Conservation (phyloP, 2,797 vertebrate genomes). For the Psittacula echo region DNA sequence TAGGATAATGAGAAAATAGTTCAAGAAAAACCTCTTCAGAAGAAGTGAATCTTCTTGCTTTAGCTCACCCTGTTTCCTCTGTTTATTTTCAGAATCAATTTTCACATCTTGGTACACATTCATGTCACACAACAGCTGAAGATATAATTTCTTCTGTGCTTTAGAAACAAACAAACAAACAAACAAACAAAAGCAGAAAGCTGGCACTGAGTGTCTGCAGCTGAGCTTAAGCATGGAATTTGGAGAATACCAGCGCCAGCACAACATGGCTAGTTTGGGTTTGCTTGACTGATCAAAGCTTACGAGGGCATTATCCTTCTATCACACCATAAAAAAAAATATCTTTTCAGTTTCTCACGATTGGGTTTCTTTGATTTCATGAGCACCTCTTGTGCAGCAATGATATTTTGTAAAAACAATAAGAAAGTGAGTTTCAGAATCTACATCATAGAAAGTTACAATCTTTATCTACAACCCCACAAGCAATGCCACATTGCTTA, state of each 20-base stretch:
- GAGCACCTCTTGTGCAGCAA: neutral
- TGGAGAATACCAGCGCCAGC: neutral
- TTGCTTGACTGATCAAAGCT: neutral
- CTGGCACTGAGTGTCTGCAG: neutral
- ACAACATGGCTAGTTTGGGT: neutral
- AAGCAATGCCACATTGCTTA: accelerated
- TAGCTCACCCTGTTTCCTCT: neutral
- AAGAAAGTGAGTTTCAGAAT: neutral
- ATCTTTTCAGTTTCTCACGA: neutral
- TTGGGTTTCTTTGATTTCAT: neutral
- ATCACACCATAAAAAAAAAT: neutral
- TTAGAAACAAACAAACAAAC: neutral
- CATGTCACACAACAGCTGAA: neutral
- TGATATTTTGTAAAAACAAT: neutral
- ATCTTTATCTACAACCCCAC: neutral
- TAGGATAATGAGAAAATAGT: neutral
- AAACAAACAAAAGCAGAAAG: neutral
- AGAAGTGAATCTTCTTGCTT: neutral
- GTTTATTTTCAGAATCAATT: neutral
- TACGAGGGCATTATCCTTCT: neutral
- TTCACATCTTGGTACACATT: neutral
- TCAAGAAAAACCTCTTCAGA: neutral
- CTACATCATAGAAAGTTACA: neutral
- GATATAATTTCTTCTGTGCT: neutral
- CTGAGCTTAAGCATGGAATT: neutral